Evolutionary conservation across 2,113 vertebrate genomes (phyloP), one percentile per base, ranked within the genome.

Genomic region (Tyrannus savana): DNA sequence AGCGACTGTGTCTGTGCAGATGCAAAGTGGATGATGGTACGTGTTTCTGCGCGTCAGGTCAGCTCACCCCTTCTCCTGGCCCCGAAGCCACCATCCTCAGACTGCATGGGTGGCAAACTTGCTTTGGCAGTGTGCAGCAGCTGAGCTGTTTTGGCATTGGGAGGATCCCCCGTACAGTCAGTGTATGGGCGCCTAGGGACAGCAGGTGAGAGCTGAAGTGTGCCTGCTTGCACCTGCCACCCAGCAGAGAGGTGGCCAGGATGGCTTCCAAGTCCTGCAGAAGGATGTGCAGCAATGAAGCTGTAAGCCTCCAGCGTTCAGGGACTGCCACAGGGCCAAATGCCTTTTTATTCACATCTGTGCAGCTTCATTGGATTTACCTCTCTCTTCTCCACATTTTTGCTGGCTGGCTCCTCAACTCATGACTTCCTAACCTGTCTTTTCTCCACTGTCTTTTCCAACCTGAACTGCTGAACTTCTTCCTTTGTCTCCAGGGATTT

Each of bases 111-210:
- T 7, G 4, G 37, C 28, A 42, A 28, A 52, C 44, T 35, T 69
- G n/a, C 67, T 35, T 56, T 69, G 50, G 64, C 4, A 6, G 42
- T 44, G 27, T 4, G 4, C 39, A 73, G 73, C 59, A 59, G 17
- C 68, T 4, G 10, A 31, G 18, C 55, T 60, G 6, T 60, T 68
- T 23, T 2, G 1, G 58, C 9, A 1, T 8, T 25, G 35, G 9
- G 39, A 46, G 17, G 7, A 49, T 68, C 9, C 23, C 44, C 13
- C 0, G 0, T 25, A 27, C 0, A 3, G 52, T 47, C 64, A 37
- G 31, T 24, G 31, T n/a, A 11, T 24, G 37, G 64, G 37, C 22
- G 37, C 23, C 12, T 44, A 3, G 2, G 3, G 41, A 21, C 47
- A 41, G 77, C 3, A 2, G 2, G 2, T 0, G 2, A 64, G 58